Evolutionary conservation across 2,797 vertebrate genomes (phyloP), one percentile per base, ranked within the genome.

Genomic region (Anisognathus igniventris): DNA sequence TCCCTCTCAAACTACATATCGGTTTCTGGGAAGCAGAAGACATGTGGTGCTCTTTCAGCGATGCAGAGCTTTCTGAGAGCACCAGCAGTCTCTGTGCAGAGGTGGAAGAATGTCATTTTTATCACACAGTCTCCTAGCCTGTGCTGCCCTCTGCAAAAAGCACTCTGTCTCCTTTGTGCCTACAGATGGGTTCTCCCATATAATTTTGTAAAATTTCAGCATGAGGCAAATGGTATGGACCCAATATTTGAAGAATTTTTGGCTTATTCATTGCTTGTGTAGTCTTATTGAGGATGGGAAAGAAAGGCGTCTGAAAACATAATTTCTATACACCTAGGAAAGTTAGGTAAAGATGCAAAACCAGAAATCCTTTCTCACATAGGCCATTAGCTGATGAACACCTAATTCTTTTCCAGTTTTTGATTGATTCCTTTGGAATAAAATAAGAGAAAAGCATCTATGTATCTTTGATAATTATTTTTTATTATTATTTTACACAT

Each of bases 401-500:
- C 9, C 30, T 92, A 84, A 48, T 50, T 27, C 4, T 79, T 79
- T 56, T 53, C 25, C 24, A n/a, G 8, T 33, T 45, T 54, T 37
- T 61, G 13, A n/a, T 15, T 28, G 6, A 50, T 67, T 70, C 18
- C 39, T 77, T 61, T 5, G 51, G 78, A 91, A 90, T 35, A 94
- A 93, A 95, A 56, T 83, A 65, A 92, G n/a, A 92, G 65, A 87
- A 91, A 91, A 89, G 62, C 22, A 48, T 45, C 53, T 75, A 47
- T 48, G 18, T 15, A 23, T 27, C 11, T 64, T 42, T 53, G 6
- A 53, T 33, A 22, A 35, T 42, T 22, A 5, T 18, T 58, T 75
- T 89, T 93, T 86, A 72, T 96, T 93, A 1, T n/a, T 78, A 68
- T 73, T 86, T 90, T 82, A 85, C 61, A 94, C 53, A 83, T 77